A percentile compares a stretch with the other conserved stretches of the same genome.
Evolutionary conservation across 2,888 invertebrate species (phyloP).

Genomic region (Gandaritis pyraliata): DNA sequence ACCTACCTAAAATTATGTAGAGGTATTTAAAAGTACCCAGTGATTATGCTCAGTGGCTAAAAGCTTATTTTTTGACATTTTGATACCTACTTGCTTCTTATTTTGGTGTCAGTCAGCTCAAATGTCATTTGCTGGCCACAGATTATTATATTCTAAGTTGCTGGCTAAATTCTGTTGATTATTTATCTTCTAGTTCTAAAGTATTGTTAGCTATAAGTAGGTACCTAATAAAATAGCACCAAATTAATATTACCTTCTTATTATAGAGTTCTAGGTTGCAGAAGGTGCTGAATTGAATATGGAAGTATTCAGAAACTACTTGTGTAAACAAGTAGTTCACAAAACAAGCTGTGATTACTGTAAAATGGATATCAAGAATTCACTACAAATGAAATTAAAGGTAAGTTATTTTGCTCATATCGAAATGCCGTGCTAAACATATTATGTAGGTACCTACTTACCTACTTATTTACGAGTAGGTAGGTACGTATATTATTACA

Average conservation of each 20-base stretch:
- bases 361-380: conserved; percentile 24
- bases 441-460: too few species aligned
- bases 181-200: conserved; percentile 3
- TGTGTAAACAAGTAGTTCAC: too few species aligned
- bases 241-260: conserved; percentile 11
- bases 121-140: conserved; percentile 56
- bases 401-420: conserved; percentile 25
- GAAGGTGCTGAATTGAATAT: conserved; percentile 37
- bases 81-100: conserved; percentile 50
- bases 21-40: too few species aligned
- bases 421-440: too few species aligned
- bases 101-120: conserved; percentile 55
- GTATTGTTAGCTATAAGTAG: not conserved
- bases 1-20: too few species aligned
- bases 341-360: conserved; percentile 13
- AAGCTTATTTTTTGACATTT: conserved; percentile 45
- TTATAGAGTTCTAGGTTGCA: conserved; percentile 35
- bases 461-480: not conserved
- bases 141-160: too few species aligned
- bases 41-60: not conserved
- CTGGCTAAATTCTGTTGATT: not conserved
- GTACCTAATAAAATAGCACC: not conserved
- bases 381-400: conserved; percentile 21
- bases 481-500: too few species aligned
- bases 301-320: conserved; percentile 19